These are phyloP conservation scores for Gambusia affinis DNA, from an alignment of 2,113 vertebrate species.

Conservation along the genomic window DNA sequence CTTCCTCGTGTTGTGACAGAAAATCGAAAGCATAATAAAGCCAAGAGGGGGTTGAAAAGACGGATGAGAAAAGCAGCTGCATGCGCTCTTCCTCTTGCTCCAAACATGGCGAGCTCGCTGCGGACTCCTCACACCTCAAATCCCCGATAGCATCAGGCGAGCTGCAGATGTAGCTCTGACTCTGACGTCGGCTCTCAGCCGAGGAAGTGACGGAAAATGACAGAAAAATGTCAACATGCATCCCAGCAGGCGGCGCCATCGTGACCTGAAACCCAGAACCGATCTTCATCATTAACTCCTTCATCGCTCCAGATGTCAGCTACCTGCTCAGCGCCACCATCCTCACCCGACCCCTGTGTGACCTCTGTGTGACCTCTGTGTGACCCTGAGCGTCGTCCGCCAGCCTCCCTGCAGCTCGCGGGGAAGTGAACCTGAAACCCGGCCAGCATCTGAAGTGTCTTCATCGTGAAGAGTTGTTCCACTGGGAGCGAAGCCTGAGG, in stretches of 20 bases:
- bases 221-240: slow-evolving; percentile 33
- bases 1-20: too few relatives aligned
- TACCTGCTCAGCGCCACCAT: slow-evolving; percentile 6
- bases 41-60: not conserved
- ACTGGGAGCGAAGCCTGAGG: slow-evolving; percentile 27
- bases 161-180: slow-evolving; percentile 51
- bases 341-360: not conserved
- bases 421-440: slow-evolving; percentile 43
- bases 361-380: not conserved
- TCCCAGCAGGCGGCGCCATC: not conserved
- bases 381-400: slow-evolving; percentile 41
- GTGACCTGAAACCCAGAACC: slow-evolving; percentile 17
- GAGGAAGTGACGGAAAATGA: slow-evolving; percentile 64
- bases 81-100: slow-evolving; percentile 26
- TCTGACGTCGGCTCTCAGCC: slow-evolving; percentile 57
- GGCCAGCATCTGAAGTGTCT: slow-evolving; percentile 45
- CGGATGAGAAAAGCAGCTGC: not conserved
- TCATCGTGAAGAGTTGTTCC: slow-evolving; percentile 50
- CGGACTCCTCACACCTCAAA: slow-evolving; percentile 29
- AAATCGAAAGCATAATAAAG: slow-evolving; percentile 1
- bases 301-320: not conserved
- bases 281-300: slow-evolving; percentile 51
- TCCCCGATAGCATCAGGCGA: slow-evolving; percentile 56
- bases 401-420: slow-evolving; percentile 14
- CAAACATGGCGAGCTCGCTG: slow-evolving; percentile 28